phyloP scores from a whole-genome alignment of 2,113 vertebrate genomes.

The Ophthalmolycus amberensis region DNA sequence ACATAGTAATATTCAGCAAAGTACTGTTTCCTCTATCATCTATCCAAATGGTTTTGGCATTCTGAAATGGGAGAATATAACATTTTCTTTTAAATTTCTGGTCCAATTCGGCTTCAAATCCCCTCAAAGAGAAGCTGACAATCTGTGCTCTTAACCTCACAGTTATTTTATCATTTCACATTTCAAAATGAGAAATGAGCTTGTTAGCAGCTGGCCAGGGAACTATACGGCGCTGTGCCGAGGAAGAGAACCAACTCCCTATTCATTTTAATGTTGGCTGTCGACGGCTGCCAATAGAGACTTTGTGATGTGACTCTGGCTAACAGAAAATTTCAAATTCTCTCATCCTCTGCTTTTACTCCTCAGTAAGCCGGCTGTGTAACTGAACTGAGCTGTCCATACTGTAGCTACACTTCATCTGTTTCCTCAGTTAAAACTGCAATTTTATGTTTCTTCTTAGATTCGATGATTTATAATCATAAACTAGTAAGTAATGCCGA shows the following conservation, averaged over 20 bases:
- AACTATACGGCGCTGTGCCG: constrained; percentile 6
- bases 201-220: constrained; percentile 23
- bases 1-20: neutral
- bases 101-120: constrained; percentile 31
- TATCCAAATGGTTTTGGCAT: constrained; percentile 18
- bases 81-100: neutral
- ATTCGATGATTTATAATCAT: neutral
- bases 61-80: neutral
- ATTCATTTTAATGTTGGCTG: constrained; percentile 27
- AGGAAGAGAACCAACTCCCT: neutral
- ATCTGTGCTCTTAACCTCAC: constrained; percentile 12
- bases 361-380: neutral
- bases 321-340: neutral
- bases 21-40: neutral
- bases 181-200: constrained; percentile 1
- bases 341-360: neutral
- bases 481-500: neutral
- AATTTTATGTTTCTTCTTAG: neutral
- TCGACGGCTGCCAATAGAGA: neutral
- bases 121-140: constrained; percentile 10
- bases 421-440: neutral
- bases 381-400: neutral
- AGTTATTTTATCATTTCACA: constrained; percentile 10
- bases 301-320: neutral
- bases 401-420: neutral